Evolutionary conservation across 2,113 vertebrate genomes (phyloP).

Genomic region (Acinonyx jubatus): DNA sequence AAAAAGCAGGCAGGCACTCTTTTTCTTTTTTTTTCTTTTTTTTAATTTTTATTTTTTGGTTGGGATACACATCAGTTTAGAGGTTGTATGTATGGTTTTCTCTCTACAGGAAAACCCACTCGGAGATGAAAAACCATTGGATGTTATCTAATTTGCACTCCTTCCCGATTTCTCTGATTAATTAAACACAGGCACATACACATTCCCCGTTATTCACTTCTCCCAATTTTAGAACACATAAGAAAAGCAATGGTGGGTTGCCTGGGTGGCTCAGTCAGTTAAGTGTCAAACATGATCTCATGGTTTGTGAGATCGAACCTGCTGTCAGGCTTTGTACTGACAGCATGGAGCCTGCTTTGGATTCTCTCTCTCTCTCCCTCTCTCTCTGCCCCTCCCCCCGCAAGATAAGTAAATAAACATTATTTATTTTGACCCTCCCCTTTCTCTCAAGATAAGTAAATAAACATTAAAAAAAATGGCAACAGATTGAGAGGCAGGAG

Average conservation of each 20-base stretch:
- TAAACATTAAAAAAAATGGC: too few species aligned
- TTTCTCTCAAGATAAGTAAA: too few species aligned
- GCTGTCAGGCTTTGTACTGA: too few species aligned
- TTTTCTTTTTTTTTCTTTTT: not conserved
- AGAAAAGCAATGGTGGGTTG: not conserved
- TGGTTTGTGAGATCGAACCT: too few species aligned
- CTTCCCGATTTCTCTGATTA: not conserved
- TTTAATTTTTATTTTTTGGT: not conserved
- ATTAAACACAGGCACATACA: not conserved
- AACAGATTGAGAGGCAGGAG: not conserved
- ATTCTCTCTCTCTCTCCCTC: too few species aligned
- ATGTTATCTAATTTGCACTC: not conserved
- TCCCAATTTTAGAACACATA: not conserved
- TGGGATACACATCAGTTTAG: not conserved
- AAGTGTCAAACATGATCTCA: too few species aligned
- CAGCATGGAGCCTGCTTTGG: too few species aligned
- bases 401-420: too few species aligned
- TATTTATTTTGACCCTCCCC: too few species aligned
- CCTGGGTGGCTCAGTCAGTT: too few species aligned
- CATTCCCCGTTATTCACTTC: not conserved
- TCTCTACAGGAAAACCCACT: slow-evolving; percentile 6
- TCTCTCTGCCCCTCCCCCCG: too few species aligned
- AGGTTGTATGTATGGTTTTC: not conserved
- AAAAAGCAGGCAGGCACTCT: not conserved
- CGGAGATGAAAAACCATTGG: not conserved